These are phyloP conservation scores for Trichomycterus rosablanca DNA, from an alignment of 2,113 vertebrate species.

Conservation along the genomic window DNA sequence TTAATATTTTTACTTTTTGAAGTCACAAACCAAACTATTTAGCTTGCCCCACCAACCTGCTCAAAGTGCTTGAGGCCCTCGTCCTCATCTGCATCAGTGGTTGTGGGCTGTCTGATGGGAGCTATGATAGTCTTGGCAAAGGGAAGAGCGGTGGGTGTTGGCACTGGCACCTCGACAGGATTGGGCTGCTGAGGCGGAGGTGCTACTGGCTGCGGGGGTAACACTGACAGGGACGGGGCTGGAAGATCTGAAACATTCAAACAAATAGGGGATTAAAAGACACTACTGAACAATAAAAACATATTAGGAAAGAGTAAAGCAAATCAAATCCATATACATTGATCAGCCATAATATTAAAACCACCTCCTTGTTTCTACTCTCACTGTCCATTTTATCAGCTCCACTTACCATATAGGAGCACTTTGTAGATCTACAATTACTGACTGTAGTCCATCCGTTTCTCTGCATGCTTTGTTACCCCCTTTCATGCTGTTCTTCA, in stretches of 20 bases:
- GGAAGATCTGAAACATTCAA: conserved; percentile 34
- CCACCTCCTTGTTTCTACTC: no score
- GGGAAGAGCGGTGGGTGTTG: conserved; percentile 49
- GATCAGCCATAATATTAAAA: no score
- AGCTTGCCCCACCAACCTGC: conserved; percentile 72
- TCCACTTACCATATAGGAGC: no score
- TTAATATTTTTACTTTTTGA: no score
- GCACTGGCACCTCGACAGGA: conserved; percentile 53
- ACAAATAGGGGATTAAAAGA: neutral
- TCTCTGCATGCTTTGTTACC: no score
- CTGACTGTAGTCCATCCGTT: no score
- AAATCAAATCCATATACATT: no score
- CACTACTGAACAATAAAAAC: neutral
- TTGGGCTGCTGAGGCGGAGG: conserved; percentile 65
- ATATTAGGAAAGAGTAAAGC: neutral
- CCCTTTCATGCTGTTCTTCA: no score
- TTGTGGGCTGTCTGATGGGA: conserved; percentile 51
- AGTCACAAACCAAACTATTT: no score
- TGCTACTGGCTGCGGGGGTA: conserved; percentile 21
- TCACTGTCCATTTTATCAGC: no score
- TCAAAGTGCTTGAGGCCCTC: conserved; percentile 96
- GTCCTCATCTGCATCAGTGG: conserved; percentile 82
- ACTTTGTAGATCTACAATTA: no score
- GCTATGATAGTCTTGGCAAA: conserved; percentile 58
- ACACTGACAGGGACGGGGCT: conserved; percentile 59